Evolutionary conservation across 30 jellyfish, hydroid and myxozoan genomes (phyloP), one percentile per base, ranked within the genome.

Genomic region (Catostylus mosaicus): DNA sequence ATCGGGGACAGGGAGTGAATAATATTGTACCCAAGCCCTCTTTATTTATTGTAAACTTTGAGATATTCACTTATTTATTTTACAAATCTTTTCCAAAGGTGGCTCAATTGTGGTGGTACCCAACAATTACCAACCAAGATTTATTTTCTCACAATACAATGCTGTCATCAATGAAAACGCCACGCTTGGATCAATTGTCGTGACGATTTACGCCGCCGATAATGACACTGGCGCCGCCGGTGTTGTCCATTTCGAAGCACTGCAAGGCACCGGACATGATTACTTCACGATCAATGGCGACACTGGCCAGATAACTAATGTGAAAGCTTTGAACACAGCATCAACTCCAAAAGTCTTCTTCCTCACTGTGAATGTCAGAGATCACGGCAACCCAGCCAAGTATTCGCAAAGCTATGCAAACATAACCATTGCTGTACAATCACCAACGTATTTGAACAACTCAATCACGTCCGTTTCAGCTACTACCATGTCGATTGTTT

Each of bases 171-270:
- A 64, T 27, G 82, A 68, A 51, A 67, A 61, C 31, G 84, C 91
- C 10, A 63, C 95, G 43, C 57, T 80, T 22, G 93, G 84, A 36
- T 45, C 89, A 8, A 30, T 30, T 10, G 86, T 90, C 3, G 65
- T 83, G 10, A 67, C 73, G 12, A 23, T 83, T 27, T 48, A 32
- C 0, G 96, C 96, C 26, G 63, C 76, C 9, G 96, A 84, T 76
- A 80, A 79, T 46, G 97, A 88, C 78, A 79, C 89, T 20, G 97
- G 90, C 11, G 83, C 85, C 19, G 79, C 95, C 46, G 90, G 97
- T 30, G 73, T 46, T 9, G 69, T 89, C 24, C 67, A 75, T 33
- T 94, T 83, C 69, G 47, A 75, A 57, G 67, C 37, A 38, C 47
- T 71, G 30, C 61, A 85, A 22, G 97, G 99, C 10, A 52, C 80